Evolutionary conservation across 2,113 vertebrate species (phyloP).

Genomic region (Nothocercus julius): DNA sequence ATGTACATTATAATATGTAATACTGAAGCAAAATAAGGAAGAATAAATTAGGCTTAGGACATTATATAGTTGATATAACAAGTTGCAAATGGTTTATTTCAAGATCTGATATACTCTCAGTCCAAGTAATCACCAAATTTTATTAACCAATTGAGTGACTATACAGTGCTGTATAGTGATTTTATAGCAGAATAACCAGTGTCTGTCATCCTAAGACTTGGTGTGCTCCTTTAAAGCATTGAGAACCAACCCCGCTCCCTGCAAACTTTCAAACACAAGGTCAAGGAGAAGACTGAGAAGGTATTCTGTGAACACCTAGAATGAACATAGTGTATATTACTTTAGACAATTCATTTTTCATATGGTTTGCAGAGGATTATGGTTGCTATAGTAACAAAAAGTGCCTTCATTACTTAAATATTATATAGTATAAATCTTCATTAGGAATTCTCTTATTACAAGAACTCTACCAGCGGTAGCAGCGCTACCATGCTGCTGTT

Average conservation of each 20-base stretch:
- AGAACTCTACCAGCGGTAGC: background rate
- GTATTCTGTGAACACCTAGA: background rate
- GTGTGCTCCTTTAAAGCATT: background rate
- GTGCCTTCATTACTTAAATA: conserved; percentile 14
- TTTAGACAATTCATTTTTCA: background rate
- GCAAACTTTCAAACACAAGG: background rate
- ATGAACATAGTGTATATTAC: background rate
- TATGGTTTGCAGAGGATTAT: background rate
- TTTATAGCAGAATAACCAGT: background rate
- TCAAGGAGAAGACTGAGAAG: background rate
- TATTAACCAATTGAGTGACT: background rate
- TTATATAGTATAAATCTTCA: background rate
- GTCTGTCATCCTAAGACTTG: background rate
- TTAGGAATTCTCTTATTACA: background rate
- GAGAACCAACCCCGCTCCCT: background rate
- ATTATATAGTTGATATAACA: background rate
- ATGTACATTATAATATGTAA: background rate
- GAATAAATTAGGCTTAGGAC: background rate
- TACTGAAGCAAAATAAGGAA: background rate
- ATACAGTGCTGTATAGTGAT: background rate
- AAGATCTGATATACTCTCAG: background rate
- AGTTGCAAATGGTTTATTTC: background rate
- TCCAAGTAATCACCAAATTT: background rate
- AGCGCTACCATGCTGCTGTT: background rate
- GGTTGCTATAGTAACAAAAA: conserved; percentile 33